Evolutionary conservation across 1,140 invertebrate genomes (phyloP).

Genomic region (Gonioctena quinquepunctata): DNA sequence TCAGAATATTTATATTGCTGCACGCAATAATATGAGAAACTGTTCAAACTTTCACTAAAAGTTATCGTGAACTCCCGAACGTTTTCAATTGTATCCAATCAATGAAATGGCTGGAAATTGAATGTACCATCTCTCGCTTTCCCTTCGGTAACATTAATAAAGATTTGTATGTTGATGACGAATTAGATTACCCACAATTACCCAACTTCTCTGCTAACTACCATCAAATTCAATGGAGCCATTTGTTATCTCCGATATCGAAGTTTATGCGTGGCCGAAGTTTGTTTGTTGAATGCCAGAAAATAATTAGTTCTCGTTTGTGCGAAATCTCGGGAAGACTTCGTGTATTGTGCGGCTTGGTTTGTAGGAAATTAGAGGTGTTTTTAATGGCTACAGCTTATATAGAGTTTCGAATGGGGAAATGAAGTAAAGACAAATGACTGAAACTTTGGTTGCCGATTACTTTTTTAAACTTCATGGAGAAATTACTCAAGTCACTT

Average conservation of each 20-base stretch:
- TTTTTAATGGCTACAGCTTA: not conserved
- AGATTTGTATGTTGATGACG: not conserved
- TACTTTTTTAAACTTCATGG: no score
- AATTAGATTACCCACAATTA: not conserved
- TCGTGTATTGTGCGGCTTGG: not conserved
- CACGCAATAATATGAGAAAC: no score
- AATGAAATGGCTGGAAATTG: no score
- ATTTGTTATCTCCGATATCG: not conserved
- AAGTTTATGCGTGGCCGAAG: not conserved
- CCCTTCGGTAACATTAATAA: not conserved
- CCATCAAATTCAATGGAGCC: not conserved
- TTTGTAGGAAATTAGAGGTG: not conserved
- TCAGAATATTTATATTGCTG: no score
- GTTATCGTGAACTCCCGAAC: no score
- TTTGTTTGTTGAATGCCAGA: not conserved
- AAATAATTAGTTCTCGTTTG: not conserved
- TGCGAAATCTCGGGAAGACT: not conserved
- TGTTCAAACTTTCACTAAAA: no score
- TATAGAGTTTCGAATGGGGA: not conserved
- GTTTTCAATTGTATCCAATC: no score
- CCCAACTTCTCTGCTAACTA: not conserved
- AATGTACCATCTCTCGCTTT: not conserved
- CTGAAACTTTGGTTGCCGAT: no score
- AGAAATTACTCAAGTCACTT: no score
- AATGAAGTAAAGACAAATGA: no score